A percentile compares a stretch with the other conserved stretches of the same genome.
Evolutionary conservation across 2,888 invertebrate genomes (phyloP).

Genomic region (Drosophila cracens): DNA sequence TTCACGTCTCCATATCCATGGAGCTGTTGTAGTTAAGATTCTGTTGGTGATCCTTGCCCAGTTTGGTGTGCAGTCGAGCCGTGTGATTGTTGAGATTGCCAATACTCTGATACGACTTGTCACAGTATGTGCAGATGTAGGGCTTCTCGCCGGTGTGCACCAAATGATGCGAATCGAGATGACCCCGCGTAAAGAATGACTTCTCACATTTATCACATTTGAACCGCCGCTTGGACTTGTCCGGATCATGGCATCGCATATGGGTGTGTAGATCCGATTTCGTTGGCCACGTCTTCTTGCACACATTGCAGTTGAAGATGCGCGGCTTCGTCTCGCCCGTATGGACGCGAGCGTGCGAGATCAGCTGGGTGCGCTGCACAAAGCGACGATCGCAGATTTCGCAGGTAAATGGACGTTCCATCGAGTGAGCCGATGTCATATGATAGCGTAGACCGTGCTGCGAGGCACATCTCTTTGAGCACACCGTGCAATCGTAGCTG

Average conservation of each 20-base stretch:
- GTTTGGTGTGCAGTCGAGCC: slow-evolving; percentile 61
- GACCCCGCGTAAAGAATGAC: slow-evolving; percentile 79
- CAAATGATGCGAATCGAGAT: slow-evolving; percentile 75
- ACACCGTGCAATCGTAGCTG: slow-evolving; percentile 72
- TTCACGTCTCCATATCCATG: slow-evolving; percentile 46
- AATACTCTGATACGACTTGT: slow-evolving; percentile 76
- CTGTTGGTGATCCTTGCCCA: slow-evolving; percentile 46
- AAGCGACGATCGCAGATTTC: slow-evolving; percentile 71
- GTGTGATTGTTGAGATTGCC: slow-evolving; percentile 81
- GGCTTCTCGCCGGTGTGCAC: slow-evolving; percentile 83
- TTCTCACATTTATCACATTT: slow-evolving; percentile 76
- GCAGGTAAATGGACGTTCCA: slow-evolving; percentile 75
- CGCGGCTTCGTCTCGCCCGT: slow-evolving; percentile 78
- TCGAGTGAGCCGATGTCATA: slow-evolving; percentile 74
- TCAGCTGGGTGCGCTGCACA: slow-evolving; percentile 76
- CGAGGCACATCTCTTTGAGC: slow-evolving; percentile 77
- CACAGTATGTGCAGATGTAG: slow-evolving; percentile 73
- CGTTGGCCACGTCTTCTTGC: slow-evolving; percentile 80
- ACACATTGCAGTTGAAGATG: slow-evolving; percentile 70
- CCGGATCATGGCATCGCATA: slow-evolving; percentile 76
- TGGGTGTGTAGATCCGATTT: slow-evolving; percentile 81
- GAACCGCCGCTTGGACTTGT: slow-evolving; percentile 73
- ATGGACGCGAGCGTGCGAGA: slow-evolving; percentile 78
- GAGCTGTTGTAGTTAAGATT: slow-evolving; percentile 23
- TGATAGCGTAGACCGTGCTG: slow-evolving; percentile 80